phyloP scores from a whole-genome alignment of 2,797 vertebrate genomes.

The Coregonus sp. region DNA sequence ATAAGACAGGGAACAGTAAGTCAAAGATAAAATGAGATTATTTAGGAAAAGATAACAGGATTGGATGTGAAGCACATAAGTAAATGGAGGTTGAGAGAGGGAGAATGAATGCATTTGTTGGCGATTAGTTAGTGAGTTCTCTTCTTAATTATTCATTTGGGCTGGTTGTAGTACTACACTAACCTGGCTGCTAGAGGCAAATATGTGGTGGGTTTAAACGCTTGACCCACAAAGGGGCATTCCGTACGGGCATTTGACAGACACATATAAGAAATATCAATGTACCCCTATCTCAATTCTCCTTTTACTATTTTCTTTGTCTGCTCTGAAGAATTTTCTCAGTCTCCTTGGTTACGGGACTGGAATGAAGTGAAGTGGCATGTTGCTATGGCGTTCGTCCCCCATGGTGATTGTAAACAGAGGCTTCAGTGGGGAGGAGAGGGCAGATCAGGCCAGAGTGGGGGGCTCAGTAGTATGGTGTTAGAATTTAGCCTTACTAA shows the following conservation, averaged over 20 bases:
- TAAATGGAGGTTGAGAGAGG: not conserved
- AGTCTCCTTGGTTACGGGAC: slow-evolving; percentile 76
- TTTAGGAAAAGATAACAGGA: not conserved
- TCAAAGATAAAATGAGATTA: not conserved
- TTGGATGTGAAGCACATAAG: not conserved
- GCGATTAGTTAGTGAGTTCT: not conserved
- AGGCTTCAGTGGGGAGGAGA: slow-evolving; percentile 52
- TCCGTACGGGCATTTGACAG: not conserved
- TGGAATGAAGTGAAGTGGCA: slow-evolving; percentile 73
- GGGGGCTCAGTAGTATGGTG: not conserved
- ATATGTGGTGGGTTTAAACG: not conserved
- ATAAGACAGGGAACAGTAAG: not conserved
- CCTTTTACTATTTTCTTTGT: slow-evolving; percentile 50
- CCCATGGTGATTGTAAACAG: slow-evolving; percentile 81
- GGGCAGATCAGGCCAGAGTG: slow-evolving; percentile 32
- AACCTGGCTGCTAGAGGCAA: not conserved
- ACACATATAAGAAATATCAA: slow-evolving; percentile 11
- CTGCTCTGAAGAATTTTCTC: slow-evolving; percentile 52
- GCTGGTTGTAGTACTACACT: no score
- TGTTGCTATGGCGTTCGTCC: slow-evolving; percentile 76
- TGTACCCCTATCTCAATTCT: slow-evolving; percentile 14
- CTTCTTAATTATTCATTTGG: not conserved
- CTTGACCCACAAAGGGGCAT: not conserved
- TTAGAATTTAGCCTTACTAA: not conserved
- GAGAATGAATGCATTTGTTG: not conserved